Evolutionary conservation across 2,113 vertebrate species (phyloP).

Genomic region (Heterotilapia buettikoferi): DNA sequence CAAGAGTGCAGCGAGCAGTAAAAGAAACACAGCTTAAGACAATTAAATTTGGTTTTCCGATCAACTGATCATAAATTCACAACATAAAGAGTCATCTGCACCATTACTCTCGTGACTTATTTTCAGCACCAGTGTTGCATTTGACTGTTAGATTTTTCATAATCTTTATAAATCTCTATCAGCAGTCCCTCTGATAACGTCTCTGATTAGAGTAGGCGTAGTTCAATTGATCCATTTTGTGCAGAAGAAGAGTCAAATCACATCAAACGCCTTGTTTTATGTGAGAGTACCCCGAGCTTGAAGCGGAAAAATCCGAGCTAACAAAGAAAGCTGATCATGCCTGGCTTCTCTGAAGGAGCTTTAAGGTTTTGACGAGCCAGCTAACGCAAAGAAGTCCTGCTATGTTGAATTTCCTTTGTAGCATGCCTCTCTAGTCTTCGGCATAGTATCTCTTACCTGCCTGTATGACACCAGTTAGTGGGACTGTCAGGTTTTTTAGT

Average conservation of each 20-base stretch:
- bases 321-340: neutral
- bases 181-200: neutral
- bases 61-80: neutral
- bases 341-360: neutral
- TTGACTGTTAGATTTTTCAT: neutral
- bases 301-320: neutral
- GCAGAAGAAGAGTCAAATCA: neutral
- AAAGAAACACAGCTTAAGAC: neutral
- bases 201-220: rapidly evolving
- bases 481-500: neutral
- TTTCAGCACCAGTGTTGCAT: neutral
- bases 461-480: neutral
- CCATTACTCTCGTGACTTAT: neutral
- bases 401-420: neutral
- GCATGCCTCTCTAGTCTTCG: neutral
- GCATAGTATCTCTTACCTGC: neutral
- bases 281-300: too few relatives aligned
- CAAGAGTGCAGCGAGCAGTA: neutral
- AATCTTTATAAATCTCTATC: neutral
- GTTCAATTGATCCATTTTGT: neutral
- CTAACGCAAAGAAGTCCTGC: neutral
- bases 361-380: neutral
- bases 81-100: neutral
- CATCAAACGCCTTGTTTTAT: neutral
- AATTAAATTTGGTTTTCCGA: neutral